Percentiles rank a stretch among this genome's conserved stretches.
Conservation (phyloP, 2,113 vertebrate species). For the Leptodactylus fuscus region DNA sequence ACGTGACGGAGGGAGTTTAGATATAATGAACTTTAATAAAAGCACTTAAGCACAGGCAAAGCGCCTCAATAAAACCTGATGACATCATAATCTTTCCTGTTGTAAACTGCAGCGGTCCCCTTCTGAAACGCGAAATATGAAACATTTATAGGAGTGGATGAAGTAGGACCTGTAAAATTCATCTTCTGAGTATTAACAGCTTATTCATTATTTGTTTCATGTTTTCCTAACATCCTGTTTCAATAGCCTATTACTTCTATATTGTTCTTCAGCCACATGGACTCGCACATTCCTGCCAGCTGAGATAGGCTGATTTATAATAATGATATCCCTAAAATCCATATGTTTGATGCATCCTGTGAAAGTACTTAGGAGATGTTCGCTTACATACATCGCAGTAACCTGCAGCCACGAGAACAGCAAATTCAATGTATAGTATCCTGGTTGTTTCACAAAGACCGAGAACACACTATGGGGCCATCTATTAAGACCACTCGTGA, state of each 20-base stretch:
- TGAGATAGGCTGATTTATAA: slow-evolving; percentile 51
- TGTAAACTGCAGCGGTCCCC: slow-evolving; percentile 44
- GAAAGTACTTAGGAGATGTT: slow-evolving; percentile 34
- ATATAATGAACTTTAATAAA: slow-evolving; percentile 58
- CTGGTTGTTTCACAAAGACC: not conserved
- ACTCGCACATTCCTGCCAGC: slow-evolving; percentile 53
- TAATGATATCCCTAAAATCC: slow-evolving; percentile 57
- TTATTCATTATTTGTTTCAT: slow-evolving; percentile 61
- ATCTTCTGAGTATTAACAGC: slow-evolving; percentile 57
- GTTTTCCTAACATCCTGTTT: slow-evolving; percentile 59
- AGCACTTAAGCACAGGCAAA: slow-evolving; percentile 54
- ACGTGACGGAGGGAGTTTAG: slow-evolving; percentile 34
- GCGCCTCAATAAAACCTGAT: slow-evolving; percentile 48
- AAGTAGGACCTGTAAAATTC: slow-evolving; percentile 59
- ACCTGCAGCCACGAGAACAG: not conserved
- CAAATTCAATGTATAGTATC: slow-evolving; percentile 19
- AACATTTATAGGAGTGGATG: slow-evolving; percentile 56
- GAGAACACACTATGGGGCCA: not conserved
- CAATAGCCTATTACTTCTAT: slow-evolving; percentile 52
- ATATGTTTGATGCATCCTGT: slow-evolving; percentile 47
- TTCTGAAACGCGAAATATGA: slow-evolving; percentile 56
- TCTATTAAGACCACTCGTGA: no score
- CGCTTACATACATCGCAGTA: slow-evolving; percentile 28
- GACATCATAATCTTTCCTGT: slow-evolving; percentile 61
- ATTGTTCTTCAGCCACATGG: slow-evolving; percentile 52